phyloP scores from a whole-genome alignment of 2,888 invertebrate genomes.

The Netelia fuscicornis region DNA sequence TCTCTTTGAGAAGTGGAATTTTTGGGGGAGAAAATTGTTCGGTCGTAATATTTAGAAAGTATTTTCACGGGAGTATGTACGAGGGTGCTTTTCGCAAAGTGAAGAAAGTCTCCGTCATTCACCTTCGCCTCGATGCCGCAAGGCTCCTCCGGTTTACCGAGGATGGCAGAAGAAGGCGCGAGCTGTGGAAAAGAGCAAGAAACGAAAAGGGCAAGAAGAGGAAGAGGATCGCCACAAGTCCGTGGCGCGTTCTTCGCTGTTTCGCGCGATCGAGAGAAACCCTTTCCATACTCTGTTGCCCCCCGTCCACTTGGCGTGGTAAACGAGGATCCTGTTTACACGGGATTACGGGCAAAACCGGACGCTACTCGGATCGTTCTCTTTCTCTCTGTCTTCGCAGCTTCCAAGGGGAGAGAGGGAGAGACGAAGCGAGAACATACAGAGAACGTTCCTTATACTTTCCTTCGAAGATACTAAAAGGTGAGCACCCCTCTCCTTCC shows the following conservation, averaged over 20 bases:
- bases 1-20: not conserved
- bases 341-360: constrained; percentile 77
- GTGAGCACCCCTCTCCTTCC: constrained; percentile 24
- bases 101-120: constrained; percentile 69
- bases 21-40: not conserved
- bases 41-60: not conserved
- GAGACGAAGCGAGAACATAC: constrained; percentile 32
- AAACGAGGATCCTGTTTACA: constrained; percentile 80
- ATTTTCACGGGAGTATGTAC: constrained; percentile 37
- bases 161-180: not conserved
- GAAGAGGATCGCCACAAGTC: constrained; percentile 40
- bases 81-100: constrained; percentile 48
- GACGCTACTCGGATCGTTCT: constrained; percentile 70
- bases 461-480: constrained; percentile 77
- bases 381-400: constrained; percentile 57
- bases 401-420: constrained; percentile 50
- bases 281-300: constrained; percentile 71
- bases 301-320: constrained; percentile 71
- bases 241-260: constrained; percentile 36
- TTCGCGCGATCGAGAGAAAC: constrained; percentile 58
- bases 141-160: not conserved
- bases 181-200: not conserved
- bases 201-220: constrained; percentile 6
- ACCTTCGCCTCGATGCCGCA: constrained; percentile 25
- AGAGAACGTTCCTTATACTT: constrained; percentile 57